Evolutionary conservation across 2,113 vertebrate species (phyloP).

Genomic region (Rynchops niger): DNA sequence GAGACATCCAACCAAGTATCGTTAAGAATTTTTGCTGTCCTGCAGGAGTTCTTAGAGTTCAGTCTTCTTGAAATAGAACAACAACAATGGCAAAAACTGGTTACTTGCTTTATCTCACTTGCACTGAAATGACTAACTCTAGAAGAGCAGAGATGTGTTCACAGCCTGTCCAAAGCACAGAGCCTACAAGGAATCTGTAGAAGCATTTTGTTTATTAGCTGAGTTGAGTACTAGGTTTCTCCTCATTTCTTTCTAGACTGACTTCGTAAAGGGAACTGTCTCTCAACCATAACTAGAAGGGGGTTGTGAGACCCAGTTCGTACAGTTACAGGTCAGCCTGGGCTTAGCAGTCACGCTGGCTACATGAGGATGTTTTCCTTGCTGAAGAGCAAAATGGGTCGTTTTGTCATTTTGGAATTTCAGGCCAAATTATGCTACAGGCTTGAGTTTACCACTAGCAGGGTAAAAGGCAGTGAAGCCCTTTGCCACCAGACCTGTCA

Average conservation of each 20-base stretch:
- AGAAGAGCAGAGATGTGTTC: neutral
- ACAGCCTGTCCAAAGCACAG: neutral
- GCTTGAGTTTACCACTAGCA: neutral
- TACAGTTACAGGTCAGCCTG: neutral
- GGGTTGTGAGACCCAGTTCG: neutral
- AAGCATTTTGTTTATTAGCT: neutral
- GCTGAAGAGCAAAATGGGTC: neutral
- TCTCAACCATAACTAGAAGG: neutral
- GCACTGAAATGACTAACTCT: neutral
- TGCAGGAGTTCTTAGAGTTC: neutral
- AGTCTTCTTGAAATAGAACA: neutral
- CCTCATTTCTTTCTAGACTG: neutral
- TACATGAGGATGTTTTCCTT: neutral
- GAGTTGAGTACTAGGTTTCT: neutral
- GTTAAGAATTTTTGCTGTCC: neutral
- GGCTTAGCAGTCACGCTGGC: rapidly evolving
- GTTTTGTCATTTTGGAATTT: neutral
- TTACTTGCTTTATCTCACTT: neutral
- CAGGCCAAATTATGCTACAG: neutral
- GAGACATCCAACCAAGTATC: neutral
- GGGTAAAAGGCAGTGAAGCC: neutral
- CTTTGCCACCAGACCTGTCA: neutral
- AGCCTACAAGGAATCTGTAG: neutral
- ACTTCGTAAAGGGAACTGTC: neutral
- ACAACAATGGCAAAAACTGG: neutral